A percentile compares a stretch with the other conserved stretches of the same genome.
Conservation (phyloP, 2,113 vertebrate species). For the Hyla sarda region DNA sequence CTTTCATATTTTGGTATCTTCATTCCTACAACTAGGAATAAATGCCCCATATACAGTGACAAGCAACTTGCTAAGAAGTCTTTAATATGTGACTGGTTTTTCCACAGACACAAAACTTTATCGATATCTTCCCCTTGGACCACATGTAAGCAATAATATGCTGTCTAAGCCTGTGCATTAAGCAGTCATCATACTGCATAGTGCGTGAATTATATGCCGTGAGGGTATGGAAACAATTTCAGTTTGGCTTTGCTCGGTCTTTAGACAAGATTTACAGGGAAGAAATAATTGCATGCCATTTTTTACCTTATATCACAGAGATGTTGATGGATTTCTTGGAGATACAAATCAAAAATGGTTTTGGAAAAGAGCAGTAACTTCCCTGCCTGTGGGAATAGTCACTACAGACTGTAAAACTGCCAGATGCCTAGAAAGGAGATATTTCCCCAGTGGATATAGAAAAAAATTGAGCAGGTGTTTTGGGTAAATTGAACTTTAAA, state of each 20-base stretch:
- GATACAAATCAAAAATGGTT: constrained; percentile 55
- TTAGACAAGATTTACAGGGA: constrained; percentile 50
- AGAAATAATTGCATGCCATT: constrained; percentile 39
- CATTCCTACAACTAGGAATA: no score
- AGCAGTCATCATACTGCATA: background rate
- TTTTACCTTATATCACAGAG: constrained; percentile 6
- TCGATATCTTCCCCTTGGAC: background rate
- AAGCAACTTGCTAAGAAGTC: no score
- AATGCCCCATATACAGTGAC: no score
- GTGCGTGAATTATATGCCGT: constrained; percentile 1
- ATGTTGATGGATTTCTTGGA: constrained; percentile 50
- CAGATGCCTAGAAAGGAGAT: constrained; percentile 49
- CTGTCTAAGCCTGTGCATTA: background rate
- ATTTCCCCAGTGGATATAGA: constrained; percentile 28
- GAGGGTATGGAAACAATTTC: constrained; percentile 30
- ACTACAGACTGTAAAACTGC: constrained; percentile 46
- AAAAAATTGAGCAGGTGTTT: constrained; percentile 49
- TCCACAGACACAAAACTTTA: background rate
- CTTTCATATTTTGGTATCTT: no score
- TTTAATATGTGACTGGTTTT: background rate
- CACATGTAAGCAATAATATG: background rate
- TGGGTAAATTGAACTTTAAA: constrained; percentile 44
- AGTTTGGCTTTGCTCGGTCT: constrained; percentile 39
- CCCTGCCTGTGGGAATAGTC: constrained; percentile 38
- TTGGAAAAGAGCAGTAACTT: constrained; percentile 42